Evolutionary conservation across 2,113 vertebrate genomes (phyloP), one percentile per base, ranked within the genome.

Genomic region (Opisthocomus hoazin): DNA sequence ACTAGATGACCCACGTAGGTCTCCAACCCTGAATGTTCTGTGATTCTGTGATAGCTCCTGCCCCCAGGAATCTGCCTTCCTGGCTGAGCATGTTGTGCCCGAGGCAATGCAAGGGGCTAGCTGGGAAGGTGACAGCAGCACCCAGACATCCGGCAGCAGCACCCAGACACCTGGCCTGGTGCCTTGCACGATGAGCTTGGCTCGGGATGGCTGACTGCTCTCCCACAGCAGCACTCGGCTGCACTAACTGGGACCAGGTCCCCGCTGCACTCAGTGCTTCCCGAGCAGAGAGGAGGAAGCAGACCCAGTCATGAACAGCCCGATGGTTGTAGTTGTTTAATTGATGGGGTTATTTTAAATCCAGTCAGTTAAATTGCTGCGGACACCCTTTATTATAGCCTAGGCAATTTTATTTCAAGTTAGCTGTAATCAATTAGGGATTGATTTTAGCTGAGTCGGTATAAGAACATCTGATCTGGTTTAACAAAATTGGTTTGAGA

Each of bases 281-380:
- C 84, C 87, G 56, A 92, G 56, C 69, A 84, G 36, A 92, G 90
- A 73, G 69, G 20, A 95, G 65, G 73, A 96, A 89, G 86, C 76
- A 96, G 93, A 94, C 36, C 36, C 56, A 32, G 85, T 63, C 86
- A 78, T 78, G 80, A 82, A 95, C 95, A 90, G 46, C 92, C 82
- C 0, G 1, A 74, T 69, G 75, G 68, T 66, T 94, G 88, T 93
- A 93, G 88, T 79, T 90, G 56, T 64, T 81, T 96, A 93, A 95
- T 84, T 95, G 83, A 96, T 90, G 76, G 84, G 64, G 93, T 96
- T 96, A 93, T 95, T 96, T 96, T 93, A 95, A 97, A 96, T 96
- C 92, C 90, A 93, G 93, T 94, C 58, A 85, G 66, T 94, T 96
- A 95, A 96, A 96, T 80, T 96, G 83, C 88, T 70, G 43, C 1